These are phyloP conservation scores for Rutpela maculata DNA, from an alignment of 2,888 invertebrate species.

Conservation along the genomic window DNA sequence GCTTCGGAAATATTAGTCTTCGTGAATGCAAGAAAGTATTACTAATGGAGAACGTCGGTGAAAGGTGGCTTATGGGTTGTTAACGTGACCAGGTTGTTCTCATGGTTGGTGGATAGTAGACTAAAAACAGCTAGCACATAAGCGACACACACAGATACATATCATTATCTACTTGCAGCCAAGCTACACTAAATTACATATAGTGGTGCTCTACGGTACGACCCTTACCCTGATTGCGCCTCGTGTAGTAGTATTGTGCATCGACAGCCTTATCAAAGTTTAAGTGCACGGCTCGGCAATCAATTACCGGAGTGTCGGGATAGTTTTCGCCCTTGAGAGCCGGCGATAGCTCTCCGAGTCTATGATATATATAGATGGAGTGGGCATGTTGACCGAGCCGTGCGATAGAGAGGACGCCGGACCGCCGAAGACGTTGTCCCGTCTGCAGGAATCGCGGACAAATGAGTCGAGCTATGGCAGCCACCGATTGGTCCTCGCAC, in stretches of 20 bases:
- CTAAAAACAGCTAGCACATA: constrained; percentile 69
- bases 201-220: constrained; percentile 72
- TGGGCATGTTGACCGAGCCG: constrained; percentile 45
- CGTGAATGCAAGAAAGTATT: background rate
- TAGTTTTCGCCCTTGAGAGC: background rate
- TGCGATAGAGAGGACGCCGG: constrained; percentile 59
- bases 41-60: background rate
- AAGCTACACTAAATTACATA: constrained; percentile 70
- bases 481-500: constrained; percentile 73
- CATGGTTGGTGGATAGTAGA: constrained; percentile 68
- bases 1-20: background rate
- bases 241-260: constrained; percentile 70
- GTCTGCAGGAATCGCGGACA: constrained; percentile 48
- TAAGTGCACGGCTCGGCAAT: constrained; percentile 55
- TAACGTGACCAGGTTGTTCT: constrained; percentile 50
- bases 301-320: background rate
- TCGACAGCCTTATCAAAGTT: constrained; percentile 71
- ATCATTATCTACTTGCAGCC: constrained; percentile 69
- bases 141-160: constrained; percentile 69
- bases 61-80: constrained; percentile 23
- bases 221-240: constrained; percentile 74
- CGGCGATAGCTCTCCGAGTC: background rate
- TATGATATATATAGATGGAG: constrained; percentile 9
- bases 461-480: constrained; percentile 67
- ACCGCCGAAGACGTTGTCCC: constrained; percentile 54